Conservation (phyloP, 2,888 invertebrate species). For the Macroteleia sp. region DNA sequence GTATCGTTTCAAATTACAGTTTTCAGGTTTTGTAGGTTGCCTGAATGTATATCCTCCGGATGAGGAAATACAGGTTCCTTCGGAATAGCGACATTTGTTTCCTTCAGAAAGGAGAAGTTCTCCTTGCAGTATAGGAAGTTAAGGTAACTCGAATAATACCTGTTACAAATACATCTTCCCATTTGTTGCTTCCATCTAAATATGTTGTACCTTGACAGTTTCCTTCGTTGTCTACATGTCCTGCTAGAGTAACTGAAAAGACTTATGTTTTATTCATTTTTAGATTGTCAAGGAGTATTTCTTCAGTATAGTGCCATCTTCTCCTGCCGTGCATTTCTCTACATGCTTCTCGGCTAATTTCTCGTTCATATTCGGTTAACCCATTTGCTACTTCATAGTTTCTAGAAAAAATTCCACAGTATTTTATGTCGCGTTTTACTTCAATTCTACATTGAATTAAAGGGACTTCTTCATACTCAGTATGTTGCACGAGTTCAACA, state of each 20-base stretch:
- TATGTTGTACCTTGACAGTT: background rate
- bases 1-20: conserved; percentile 46
- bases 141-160: background rate
- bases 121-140: background rate
- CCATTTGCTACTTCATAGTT: background rate
- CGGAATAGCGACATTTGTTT: too few species aligned
- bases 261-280: background rate
- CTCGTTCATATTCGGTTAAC: background rate
- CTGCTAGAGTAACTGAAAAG: conserved; percentile 3
- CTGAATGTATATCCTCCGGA: background rate
- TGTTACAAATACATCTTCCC: conserved; percentile 16
- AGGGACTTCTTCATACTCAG: background rate
- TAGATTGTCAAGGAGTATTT: background rate
- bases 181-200: background rate
- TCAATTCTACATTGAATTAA: conserved; percentile 10
- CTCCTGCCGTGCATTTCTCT: background rate
- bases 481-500: conserved; percentile 7
- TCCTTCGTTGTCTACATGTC: background rate
- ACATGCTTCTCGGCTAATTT: background rate
- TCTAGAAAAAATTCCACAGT: background rate
- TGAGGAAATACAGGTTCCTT: too few species aligned
- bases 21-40: background rate
- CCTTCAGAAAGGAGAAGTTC: background rate
- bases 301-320: background rate
- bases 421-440: background rate